Percentiles rank a stretch among this genome's conserved stretches.
Conservation (phyloP, 2,797 vertebrate genomes). For the Pygocentrus nattereri region DNA sequence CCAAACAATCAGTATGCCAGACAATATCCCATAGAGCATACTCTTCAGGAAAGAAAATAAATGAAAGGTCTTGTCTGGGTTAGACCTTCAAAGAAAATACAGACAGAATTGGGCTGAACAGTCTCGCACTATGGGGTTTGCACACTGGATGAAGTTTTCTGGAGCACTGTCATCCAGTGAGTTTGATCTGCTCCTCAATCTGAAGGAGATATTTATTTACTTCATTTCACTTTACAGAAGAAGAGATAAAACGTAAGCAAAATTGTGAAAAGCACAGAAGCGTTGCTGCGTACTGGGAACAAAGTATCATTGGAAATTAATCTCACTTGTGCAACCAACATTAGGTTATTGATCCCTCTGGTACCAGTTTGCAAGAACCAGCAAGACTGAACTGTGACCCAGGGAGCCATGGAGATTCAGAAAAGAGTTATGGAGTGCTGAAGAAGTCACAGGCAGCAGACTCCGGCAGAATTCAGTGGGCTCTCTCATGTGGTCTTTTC, state of each 20-base stretch:
- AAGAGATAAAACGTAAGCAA: background rate
- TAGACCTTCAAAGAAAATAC: slow-evolving; percentile 73
- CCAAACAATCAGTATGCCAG: slow-evolving; percentile 73
- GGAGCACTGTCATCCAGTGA: slow-evolving; percentile 29
- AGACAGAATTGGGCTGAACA: slow-evolving; percentile 56
- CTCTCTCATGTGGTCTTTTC: slow-evolving; percentile 54
- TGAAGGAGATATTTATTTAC: slow-evolving; percentile 35
- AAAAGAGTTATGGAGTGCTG: slow-evolving; percentile 18
- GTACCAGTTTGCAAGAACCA: slow-evolving; percentile 12
- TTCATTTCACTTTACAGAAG: slow-evolving; percentile 20
- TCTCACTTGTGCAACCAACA: slow-evolving; percentile 4
- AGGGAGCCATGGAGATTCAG: slow-evolving; percentile 11
- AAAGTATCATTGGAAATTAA: slow-evolving; percentile 18
- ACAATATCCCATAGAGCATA: slow-evolving; percentile 78
- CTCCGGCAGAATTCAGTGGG: slow-evolving; percentile 45
- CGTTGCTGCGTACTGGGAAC: background rate
- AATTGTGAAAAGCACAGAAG: background rate
- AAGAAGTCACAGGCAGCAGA: slow-evolving; percentile 44
- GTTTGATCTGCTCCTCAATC: slow-evolving; percentile 1
- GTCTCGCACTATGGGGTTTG: slow-evolving; percentile 40
- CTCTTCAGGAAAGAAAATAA: slow-evolving; percentile 78
- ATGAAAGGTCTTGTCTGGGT: slow-evolving; percentile 78
- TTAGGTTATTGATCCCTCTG: slow-evolving; percentile 6
- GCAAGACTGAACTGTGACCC: slow-evolving; percentile 23
- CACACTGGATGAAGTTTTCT: slow-evolving; percentile 38